Percentiles rank a stretch among this genome's conserved stretches.
These are phyloP conservation scores for Epinephelus cyanopodus DNA, from an alignment of 2,113 vertebrate species.

Conservation along the genomic window DNA sequence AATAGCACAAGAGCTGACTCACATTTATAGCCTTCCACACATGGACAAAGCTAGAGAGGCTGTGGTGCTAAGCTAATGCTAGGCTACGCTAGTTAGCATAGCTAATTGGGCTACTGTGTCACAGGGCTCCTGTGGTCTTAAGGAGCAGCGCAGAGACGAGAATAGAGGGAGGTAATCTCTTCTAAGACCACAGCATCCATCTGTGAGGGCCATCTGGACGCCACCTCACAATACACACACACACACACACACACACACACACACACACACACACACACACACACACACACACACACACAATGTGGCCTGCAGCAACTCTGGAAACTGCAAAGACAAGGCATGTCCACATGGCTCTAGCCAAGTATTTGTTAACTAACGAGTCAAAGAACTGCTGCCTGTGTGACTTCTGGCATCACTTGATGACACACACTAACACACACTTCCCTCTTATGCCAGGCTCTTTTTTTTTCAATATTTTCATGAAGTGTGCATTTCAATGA, in stretches of 20 bases:
- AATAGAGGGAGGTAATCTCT: conserved; percentile 87
- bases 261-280: conserved; percentile 26
- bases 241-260: conserved; percentile 32
- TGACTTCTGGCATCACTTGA: conserved; percentile 48
- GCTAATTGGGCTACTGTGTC: conserved; percentile 80
- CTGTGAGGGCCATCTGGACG: conserved; percentile 88
- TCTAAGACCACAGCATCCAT: conserved; percentile 88
- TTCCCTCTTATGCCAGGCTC: not conserved
- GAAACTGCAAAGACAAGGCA: conserved; percentile 36
- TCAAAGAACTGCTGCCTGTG: conserved; percentile 45
- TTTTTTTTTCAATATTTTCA: not conserved
- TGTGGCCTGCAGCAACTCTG: conserved; percentile 30
- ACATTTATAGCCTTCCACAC: conserved; percentile 8
- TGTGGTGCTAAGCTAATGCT: conserved; percentile 41
- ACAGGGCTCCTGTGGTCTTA: conserved; percentile 75
- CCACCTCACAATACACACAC: conserved; percentile 41
- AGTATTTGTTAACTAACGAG: conserved; percentile 35
- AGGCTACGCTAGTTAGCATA: conserved; percentile 46
- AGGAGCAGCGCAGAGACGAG: conserved; percentile 65
- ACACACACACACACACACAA: conserved; percentile 28
- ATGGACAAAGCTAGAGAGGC: not conserved
- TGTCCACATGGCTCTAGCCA: conserved; percentile 43
- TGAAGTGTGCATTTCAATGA: not conserved
- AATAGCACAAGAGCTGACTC: conserved; percentile 6
- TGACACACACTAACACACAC: not conserved